phyloP scores from a whole-genome alignment of 1,140 invertebrate species.

The Magallana ariakensis region DNA sequence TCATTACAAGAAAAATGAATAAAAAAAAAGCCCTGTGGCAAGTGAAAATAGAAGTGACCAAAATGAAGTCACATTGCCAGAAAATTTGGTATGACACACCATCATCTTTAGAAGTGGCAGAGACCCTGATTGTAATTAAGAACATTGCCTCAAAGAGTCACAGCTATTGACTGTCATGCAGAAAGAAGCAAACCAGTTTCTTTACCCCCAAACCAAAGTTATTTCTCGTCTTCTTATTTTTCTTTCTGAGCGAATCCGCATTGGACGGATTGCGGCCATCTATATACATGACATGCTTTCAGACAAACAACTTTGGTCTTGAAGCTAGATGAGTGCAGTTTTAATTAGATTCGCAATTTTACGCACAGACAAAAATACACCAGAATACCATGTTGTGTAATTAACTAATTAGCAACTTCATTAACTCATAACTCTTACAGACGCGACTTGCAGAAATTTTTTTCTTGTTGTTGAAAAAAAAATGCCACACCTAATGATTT shows the following conservation, averaged over 20 bases:
- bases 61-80: neutral
- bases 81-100: constrained; percentile 30
- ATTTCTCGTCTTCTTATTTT: neutral
- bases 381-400: neutral
- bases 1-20: constrained; percentile 7
- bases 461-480: neutral
- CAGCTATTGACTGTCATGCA: neutral
- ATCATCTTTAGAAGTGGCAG: neutral
- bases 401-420: constrained; percentile 20
- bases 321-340: constrained; percentile 1
- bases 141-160: neutral
- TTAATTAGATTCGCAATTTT: constrained; percentile 16
- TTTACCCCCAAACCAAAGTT: neutral
- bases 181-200: constrained; percentile 13
- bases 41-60: neutral
- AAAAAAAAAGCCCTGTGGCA: neutral
- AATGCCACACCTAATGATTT: neutral
- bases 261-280: neutral
- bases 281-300: constrained; percentile 6
- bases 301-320: neutral
- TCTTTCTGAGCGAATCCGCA: neutral
- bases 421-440: neutral
- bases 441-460: neutral
- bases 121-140: constrained; percentile 6
- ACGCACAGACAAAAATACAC: neutral